phyloP scores from a whole-genome alignment of 2,888 invertebrate genomes.

The Vanessa cardui region DNA sequence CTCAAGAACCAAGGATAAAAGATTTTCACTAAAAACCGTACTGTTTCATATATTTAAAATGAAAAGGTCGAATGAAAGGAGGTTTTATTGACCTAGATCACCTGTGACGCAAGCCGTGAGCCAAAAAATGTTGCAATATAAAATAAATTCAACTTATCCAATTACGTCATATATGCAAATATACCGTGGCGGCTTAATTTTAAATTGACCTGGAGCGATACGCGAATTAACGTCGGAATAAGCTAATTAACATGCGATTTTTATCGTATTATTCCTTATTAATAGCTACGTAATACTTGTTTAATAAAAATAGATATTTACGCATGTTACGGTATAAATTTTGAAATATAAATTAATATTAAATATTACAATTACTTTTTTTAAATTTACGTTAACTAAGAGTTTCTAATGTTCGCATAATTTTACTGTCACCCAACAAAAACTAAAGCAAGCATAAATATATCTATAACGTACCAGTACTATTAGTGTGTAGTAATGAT shows the following conservation, averaged over 20 bases:
- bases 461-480: too few species aligned
- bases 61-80: constrained; percentile 4
- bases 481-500: too few species aligned
- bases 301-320: background rate
- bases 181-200: constrained; percentile 28
- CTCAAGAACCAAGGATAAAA: too few species aligned
- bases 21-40: too few species aligned
- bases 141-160: constrained; percentile 30
- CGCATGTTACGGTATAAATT: background rate
- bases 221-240: constrained; percentile 27
- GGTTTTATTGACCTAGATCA: constrained; percentile 8
- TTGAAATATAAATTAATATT: too few species aligned
- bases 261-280: constrained; percentile 14
- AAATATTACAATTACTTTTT: too few species aligned
- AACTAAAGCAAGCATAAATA: too few species aligned
- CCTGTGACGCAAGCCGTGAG: constrained; percentile 8
- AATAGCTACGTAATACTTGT: constrained; percentile 2
- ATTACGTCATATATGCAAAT: constrained; percentile 34
- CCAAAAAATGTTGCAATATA: constrained; percentile 17
- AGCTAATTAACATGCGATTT: constrained; percentile 25
- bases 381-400: too few species aligned
- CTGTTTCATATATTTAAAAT: too few species aligned
- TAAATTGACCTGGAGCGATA: constrained; percentile 34
- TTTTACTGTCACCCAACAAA: too few species aligned
- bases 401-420: too few species aligned